Percentiles rank a stretch among this genome's conserved stretches.
Conservation (phyloP, 2,888 invertebrate species). For the Limnephilus rhombicus region DNA sequence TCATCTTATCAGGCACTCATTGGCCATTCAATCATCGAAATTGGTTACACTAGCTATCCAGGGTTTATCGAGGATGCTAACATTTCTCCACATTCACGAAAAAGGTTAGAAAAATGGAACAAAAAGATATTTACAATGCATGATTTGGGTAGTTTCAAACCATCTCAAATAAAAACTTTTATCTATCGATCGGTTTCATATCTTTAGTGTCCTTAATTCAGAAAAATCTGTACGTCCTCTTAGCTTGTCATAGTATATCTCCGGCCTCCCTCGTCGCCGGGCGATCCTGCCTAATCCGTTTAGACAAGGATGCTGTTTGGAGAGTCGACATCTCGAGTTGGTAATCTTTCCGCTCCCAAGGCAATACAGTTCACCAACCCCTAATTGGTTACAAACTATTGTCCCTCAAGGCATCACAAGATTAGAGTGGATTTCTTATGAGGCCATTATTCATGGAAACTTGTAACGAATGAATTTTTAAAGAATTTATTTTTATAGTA, state of each 20-base stretch:
- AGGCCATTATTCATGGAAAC: background rate
- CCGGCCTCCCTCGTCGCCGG: background rate
- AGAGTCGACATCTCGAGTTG: conserved; percentile 60
- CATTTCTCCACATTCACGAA: background rate
- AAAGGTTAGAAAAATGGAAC: no score
- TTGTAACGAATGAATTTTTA: background rate
- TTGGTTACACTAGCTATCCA: background rate
- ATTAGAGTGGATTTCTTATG: background rate
- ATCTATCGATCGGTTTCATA: background rate
- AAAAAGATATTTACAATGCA: background rate
- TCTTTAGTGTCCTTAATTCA: background rate
- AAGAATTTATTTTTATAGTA: background rate
- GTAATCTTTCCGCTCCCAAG: conserved; percentile 57
- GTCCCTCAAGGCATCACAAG: conserved; percentile 18
- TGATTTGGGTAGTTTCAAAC: background rate
- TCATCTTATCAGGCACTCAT: no score
- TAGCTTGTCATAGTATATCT: conserved; percentile 24
- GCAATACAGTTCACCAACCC: conserved; percentile 16
- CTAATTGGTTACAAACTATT: conserved; percentile 45
- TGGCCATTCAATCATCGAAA: background rate
- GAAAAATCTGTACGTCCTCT: background rate
- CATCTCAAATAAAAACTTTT: background rate
- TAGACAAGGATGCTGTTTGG: conserved; percentile 62
- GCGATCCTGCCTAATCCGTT: conserved; percentile 57
- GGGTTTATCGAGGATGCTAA: background rate